phyloP scores from a whole-genome alignment of 2,797 vertebrate species.

The Uromys caudimaculatus region DNA sequence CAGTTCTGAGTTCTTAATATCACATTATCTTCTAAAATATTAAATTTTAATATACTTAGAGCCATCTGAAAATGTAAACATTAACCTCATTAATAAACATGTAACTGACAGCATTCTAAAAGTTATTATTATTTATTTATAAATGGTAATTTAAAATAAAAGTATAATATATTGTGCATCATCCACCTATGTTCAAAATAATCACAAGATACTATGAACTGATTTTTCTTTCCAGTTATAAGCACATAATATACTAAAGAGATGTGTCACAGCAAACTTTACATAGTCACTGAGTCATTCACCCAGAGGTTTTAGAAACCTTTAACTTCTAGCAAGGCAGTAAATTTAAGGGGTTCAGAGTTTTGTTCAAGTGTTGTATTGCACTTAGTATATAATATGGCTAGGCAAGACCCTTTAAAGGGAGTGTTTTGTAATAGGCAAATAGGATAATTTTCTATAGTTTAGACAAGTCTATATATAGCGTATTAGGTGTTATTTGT shows the following conservation, averaged over 20 bases:
- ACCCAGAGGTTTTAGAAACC: constrained; percentile 76
- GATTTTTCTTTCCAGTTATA: constrained; percentile 83
- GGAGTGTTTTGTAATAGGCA: constrained; percentile 22
- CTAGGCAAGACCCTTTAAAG: neutral
- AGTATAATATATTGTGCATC: constrained; percentile 72
- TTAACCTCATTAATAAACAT: constrained; percentile 85
- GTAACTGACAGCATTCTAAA: constrained; percentile 80
- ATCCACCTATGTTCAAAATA: constrained; percentile 83
- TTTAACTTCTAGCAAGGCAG: constrained; percentile 65
- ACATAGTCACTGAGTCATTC: constrained; percentile 69
- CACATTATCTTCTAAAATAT: constrained; percentile 84
- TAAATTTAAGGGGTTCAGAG: neutral
- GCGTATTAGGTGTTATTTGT: constrained; percentile 16
- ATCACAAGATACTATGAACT: constrained; percentile 84
- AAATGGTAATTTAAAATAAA: constrained; percentile 78
- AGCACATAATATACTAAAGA: constrained; percentile 68
- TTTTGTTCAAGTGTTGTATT: neutral
- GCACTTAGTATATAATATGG: constrained; percentile 10
- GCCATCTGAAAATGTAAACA: constrained; percentile 86
- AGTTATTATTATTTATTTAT: constrained; percentile 76
- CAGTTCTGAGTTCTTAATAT: constrained; percentile 81
- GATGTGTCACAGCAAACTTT: constrained; percentile 2
- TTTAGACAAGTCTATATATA: neutral
- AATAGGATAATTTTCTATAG: constrained; percentile 28
- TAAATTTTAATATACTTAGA: constrained; percentile 83